These are phyloP conservation scores for Lithobates pipiens DNA, from an alignment of 2,797 vertebrate genomes.

Conservation along the genomic window DNA sequence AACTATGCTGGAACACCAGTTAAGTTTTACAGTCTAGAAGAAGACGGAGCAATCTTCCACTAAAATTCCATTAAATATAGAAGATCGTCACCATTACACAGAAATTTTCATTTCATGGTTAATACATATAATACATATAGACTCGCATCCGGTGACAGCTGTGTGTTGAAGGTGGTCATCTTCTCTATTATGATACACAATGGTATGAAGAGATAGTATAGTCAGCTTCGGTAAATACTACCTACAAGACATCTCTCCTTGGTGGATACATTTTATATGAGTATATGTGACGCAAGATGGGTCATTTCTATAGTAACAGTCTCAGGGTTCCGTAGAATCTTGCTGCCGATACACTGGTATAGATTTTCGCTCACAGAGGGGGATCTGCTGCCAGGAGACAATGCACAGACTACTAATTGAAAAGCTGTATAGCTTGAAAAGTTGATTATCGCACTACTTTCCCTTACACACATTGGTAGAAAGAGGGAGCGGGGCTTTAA, in stretches of 20 bases:
- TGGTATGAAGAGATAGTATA: background rate
- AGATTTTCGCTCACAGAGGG: conserved; percentile 22
- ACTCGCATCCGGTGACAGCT: background rate
- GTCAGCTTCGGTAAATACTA: background rate
- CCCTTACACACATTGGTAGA: background rate
- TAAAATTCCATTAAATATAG: background rate
- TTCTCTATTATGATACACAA: background rate
- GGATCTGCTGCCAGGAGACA: conserved; percentile 18
- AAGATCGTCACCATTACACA: background rate
- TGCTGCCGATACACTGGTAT: background rate
- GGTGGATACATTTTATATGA: conserved; percentile 1
- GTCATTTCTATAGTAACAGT: conserved; percentile 47
- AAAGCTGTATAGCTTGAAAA: background rate
- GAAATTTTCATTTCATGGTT: background rate
- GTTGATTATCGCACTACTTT: background rate
- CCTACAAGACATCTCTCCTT: background rate
- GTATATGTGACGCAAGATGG: conserved; percentile 5
- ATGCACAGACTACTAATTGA: background rate
- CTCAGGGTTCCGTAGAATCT: background rate
- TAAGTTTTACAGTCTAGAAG: background rate
- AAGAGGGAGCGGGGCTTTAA: background rate
- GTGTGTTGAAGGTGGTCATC: background rate
- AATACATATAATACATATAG: background rate
- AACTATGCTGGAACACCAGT: background rate
- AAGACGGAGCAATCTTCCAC: background rate